Conservation (phyloP, 2,797 vertebrate species). For the Cyclopterus lumpus region DNA sequence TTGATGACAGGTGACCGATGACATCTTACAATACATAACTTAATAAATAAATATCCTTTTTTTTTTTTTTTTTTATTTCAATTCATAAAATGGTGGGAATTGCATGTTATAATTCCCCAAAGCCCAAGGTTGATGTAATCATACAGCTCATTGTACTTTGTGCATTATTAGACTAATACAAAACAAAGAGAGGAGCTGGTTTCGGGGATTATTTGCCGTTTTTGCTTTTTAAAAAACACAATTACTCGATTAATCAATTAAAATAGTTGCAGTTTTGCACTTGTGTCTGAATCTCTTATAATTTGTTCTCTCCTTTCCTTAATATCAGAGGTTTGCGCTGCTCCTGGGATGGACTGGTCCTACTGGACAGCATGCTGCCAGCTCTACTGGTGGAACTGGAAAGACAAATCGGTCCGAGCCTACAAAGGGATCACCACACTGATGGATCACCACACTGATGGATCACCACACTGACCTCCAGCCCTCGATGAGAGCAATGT, state of each 20-base stretch:
- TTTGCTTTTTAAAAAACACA: background rate
- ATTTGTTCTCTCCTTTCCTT: background rate
- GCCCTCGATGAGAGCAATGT: slow-evolving; percentile 5
- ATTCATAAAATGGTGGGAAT: background rate
- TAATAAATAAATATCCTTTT: background rate
- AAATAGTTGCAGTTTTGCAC: background rate
- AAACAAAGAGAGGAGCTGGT: background rate
- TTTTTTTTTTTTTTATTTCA: background rate
- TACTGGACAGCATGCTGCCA: slow-evolving; percentile 91
- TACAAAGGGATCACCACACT: background rate
- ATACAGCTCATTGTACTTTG: background rate
- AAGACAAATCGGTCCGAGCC: slow-evolving; percentile 30
- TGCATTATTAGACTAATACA: background rate
- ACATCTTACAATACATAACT: background rate
- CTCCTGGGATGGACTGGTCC: slow-evolving; percentile 88
- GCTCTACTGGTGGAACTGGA: slow-evolving; percentile 87
- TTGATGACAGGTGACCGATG: slow-evolving; percentile 85
- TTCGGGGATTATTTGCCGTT: background rate
- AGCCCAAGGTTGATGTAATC: background rate
- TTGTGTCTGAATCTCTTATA: background rate
- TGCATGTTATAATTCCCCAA: background rate
- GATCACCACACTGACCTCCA: background rate
- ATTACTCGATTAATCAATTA: background rate
- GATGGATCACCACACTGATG: slow-evolving; percentile 8
- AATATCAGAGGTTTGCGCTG: slow-evolving; percentile 89